Conservation (phyloP, 2,113 vertebrate genomes). For the western clawed frog (Xenopus tropicalis) region DNA sequence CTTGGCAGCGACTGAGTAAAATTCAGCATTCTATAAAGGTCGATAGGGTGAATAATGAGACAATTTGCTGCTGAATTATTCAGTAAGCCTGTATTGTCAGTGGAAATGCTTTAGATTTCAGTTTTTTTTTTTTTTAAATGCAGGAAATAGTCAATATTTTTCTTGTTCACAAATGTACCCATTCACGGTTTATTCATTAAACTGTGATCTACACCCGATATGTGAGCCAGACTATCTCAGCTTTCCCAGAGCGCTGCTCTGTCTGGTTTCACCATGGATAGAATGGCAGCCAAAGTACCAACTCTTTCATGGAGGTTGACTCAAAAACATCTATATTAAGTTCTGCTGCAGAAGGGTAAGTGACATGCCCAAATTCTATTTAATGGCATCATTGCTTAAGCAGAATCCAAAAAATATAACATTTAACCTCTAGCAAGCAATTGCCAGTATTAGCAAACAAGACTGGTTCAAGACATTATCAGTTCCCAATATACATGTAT, state of each 20-base stretch:
- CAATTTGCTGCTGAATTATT: slow-evolving; percentile 1
- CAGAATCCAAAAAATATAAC: no score
- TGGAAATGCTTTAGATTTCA: background rate
- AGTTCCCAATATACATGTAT: no score
- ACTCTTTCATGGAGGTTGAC: no score
- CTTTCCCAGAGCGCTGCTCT: background rate
- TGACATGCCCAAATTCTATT: no score
- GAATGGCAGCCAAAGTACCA: no score
- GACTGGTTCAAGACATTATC: no score
- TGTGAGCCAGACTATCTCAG: background rate
- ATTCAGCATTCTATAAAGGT: background rate
- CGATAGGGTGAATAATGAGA: background rate
- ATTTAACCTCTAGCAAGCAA: no score
- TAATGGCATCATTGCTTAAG: no score
- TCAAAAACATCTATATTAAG: no score
- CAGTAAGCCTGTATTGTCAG: background rate
- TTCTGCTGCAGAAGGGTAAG: no score
- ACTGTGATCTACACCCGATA: background rate
- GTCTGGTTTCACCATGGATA: background rate
- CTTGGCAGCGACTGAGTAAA: background rate
- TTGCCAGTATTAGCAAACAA: no score
- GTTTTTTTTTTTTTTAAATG: background rate
- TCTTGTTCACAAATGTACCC: background rate
- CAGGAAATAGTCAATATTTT: slow-evolving; percentile 5
- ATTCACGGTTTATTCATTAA: background rate